Conservation (phyloP, 2,797 vertebrate species). For the Pseudopleuronectes americanus region DNA sequence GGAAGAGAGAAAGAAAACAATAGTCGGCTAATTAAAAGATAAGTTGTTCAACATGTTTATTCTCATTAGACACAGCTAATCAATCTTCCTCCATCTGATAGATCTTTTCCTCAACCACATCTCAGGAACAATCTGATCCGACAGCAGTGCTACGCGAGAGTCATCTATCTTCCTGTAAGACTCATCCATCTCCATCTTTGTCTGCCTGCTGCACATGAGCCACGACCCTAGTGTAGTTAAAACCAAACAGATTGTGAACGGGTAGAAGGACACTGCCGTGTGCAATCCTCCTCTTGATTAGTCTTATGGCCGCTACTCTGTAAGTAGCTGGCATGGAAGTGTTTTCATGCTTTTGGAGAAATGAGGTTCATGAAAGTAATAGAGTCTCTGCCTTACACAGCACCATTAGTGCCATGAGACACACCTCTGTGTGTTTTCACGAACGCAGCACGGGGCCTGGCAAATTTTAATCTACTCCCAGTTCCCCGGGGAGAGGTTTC, state of each 20-base stretch:
- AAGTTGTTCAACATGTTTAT: conserved; percentile 54
- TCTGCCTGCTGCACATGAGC: conserved; percentile 34
- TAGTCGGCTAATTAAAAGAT: conserved; percentile 32
- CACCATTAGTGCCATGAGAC: neutral
- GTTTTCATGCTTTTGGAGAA: conserved; percentile 10
- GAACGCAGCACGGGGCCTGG: too few species aligned
- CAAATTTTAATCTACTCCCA: neutral
- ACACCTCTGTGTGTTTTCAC: conserved; percentile 1
- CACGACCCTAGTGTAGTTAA: conserved; percentile 20
- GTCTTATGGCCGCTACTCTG: conserved; percentile 18
- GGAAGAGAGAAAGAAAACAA: conserved; percentile 11
- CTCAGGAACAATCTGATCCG: conserved; percentile 36
- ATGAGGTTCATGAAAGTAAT: conserved; percentile 9
- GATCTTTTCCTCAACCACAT: conserved; percentile 56
- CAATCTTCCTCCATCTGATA: conserved; percentile 57
- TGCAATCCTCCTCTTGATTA: conserved; percentile 35
- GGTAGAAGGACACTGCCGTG: conserved; percentile 29
- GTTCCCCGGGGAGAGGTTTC: neutral
- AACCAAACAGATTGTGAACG: conserved; percentile 27
- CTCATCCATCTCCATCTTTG: conserved; percentile 52
- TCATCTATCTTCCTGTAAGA: conserved; percentile 57
- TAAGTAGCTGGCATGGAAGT: conserved; percentile 13
- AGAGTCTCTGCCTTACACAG: neutral
- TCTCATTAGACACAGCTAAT: conserved; percentile 57
- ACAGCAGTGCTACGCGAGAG: conserved; percentile 35